These are phyloP conservation scores for Kuschelorhynchus macadamiae DNA, from an alignment of 2,888 invertebrate species.

Conservation along the genomic window DNA sequence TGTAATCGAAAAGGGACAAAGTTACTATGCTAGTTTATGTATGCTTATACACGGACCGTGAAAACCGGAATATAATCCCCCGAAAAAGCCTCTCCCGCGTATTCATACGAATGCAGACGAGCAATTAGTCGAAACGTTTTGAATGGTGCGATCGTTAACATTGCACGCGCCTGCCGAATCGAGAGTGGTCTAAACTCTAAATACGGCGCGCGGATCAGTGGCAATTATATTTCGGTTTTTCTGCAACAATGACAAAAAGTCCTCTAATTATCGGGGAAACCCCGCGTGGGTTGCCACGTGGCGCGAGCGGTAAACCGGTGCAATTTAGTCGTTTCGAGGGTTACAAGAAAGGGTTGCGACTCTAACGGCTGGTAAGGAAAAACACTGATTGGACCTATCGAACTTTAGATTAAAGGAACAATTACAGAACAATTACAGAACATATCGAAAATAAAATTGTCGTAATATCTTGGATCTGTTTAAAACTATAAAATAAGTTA, in stretches of 20 bases:
- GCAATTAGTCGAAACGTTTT: conserved; percentile 24
- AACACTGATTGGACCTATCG: no score
- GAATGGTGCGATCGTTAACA: conserved; percentile 34
- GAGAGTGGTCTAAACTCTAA: background rate
- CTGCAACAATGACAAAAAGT: conserved; percentile 59
- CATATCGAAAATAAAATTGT: no score
- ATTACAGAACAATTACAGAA: no score
- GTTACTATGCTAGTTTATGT: no score
- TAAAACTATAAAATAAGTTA: background rate
- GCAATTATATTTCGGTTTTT: conserved; percentile 56
- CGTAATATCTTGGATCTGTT: background rate
- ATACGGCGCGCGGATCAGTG: conserved; percentile 48
- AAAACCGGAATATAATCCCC: background rate
- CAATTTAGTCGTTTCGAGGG: conserved; percentile 46
- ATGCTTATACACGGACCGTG: no score
- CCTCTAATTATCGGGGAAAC: conserved; percentile 56
- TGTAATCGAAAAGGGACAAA: no score
- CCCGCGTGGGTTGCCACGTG: conserved; percentile 53
- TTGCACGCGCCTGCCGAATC: conserved; percentile 14
- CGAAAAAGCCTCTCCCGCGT: background rate
- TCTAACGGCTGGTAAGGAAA: no score
- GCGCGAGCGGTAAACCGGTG: conserved; percentile 53
- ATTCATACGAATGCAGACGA: background rate
- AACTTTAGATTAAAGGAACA: no score
- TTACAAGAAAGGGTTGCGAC: conserved; percentile 26